phyloP scores from a whole-genome alignment of 2,797 vertebrate genomes.

The Alca torda region DNA sequence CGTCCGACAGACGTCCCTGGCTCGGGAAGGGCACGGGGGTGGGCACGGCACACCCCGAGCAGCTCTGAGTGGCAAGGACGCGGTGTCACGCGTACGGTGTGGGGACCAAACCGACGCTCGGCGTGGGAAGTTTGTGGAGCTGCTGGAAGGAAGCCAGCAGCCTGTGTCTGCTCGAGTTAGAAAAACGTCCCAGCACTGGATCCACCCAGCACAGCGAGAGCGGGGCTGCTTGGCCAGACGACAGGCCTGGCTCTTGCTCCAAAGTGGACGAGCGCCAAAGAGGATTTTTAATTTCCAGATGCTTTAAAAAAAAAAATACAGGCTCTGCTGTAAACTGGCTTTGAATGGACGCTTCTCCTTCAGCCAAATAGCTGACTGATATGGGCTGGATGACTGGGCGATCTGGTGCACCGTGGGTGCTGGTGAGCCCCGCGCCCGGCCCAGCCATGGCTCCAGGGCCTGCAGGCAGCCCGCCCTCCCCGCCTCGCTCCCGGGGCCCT shows the following conservation, averaged over 20 bases:
- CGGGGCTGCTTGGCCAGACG: conserved; percentile 56
- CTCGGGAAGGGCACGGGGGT: not conserved
- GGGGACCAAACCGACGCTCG: not conserved
- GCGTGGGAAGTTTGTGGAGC: not conserved
- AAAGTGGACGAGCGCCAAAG: conserved; percentile 56
- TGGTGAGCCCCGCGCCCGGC: not conserved
- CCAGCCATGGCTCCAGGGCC: rapidly evolving
- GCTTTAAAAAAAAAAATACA: conserved; percentile 77
- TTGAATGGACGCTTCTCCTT: conserved; percentile 45
- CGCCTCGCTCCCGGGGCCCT: rapidly evolving
- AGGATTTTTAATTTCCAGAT: conserved; percentile 77
- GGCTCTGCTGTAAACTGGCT: conserved; percentile 69
- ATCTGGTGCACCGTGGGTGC: not conserved
- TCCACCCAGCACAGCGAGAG: conserved; percentile 22
- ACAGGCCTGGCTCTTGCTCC: conserved; percentile 66
- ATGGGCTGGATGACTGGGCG: not conserved
- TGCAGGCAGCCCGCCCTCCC: not conserved
- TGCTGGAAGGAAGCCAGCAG: not conserved
- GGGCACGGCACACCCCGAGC: rapidly evolving
- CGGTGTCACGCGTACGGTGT: rapidly evolving
- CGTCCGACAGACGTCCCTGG: rapidly evolving
- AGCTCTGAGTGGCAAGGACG: not conserved
- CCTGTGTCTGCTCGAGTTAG: not conserved
- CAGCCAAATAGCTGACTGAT: conserved; percentile 45
- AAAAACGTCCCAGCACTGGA: conserved; percentile 19